Evolutionary conservation across 2,113 vertebrate genomes (phyloP).

Genomic region (Cygnus buccinator): DNA sequence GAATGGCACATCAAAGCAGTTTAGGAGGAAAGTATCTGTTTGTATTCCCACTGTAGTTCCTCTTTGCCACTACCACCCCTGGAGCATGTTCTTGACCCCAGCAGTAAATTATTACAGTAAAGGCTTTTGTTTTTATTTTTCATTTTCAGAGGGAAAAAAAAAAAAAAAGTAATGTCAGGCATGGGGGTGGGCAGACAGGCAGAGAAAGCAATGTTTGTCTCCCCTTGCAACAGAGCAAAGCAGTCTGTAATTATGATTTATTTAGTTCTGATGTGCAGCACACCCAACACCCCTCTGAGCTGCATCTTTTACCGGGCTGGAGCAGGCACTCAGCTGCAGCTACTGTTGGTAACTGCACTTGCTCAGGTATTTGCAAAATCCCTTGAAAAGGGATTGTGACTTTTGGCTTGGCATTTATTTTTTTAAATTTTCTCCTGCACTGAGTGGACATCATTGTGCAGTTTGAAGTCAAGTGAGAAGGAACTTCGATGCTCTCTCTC

Average conservation of each 20-base stretch:
- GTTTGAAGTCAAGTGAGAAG: background rate
- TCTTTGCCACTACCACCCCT: conserved; percentile 27
- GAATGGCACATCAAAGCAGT: conserved; percentile 56
- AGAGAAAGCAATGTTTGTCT: background rate
- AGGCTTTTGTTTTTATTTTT: background rate
- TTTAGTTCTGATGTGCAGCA: conserved; percentile 1
- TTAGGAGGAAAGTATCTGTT: conserved; percentile 55
- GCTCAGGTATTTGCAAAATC: background rate
- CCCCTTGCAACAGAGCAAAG: background rate
- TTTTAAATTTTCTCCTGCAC: background rate
- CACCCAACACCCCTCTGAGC: background rate
- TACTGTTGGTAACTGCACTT: background rate
- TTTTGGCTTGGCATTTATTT: background rate
- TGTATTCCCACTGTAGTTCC: conserved; percentile 32
- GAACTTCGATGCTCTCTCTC: conserved; percentile 9
- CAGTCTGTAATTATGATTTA: background rate
- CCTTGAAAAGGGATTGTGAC: background rate
- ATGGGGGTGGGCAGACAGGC: background rate
- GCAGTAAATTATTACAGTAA: conserved; percentile 54
- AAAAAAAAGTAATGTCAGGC: background rate
- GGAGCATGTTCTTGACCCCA: conserved; percentile 45
- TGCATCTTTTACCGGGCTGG: background rate
- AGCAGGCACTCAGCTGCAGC: background rate
- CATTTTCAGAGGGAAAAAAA: background rate
- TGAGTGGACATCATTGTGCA: background rate